Evolutionary conservation across 30 jellyfish, hydroid and myxozoan species (phyloP).

Genomic region (Turritopsis dohrnii): DNA sequence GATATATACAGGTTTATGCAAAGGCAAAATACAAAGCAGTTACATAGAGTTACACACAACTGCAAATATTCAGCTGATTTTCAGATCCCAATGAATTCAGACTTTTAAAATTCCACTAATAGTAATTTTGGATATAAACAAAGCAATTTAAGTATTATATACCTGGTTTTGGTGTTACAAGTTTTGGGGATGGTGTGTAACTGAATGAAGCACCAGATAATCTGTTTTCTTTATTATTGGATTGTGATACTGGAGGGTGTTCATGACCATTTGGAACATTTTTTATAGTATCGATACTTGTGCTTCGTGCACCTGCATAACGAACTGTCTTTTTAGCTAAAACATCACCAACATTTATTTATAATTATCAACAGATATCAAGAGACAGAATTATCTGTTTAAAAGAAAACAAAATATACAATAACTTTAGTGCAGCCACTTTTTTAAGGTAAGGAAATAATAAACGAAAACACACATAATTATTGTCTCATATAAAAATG

Average conservation of each 20-base stretch:
- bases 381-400: neutral
- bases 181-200: slow-evolving; percentile 24
- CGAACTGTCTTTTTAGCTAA: slow-evolving; percentile 24
- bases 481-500: no score
- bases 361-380: neutral
- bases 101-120: no score
- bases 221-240: neutral
- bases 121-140: no score
- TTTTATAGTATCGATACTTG: neutral
- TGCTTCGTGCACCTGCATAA: slow-evolving; percentile 8
- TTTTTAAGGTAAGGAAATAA: no score
- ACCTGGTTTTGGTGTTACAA: slow-evolving; percentile 18
- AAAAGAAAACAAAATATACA: no score
- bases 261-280: neutral
- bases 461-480: no score
- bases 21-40: no score
- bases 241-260: neutral
- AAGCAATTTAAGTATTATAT: neutral
- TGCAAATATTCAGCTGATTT: no score
- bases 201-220: slow-evolving; percentile 27
- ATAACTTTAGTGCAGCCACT: no score
- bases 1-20: no score
- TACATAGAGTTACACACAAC: no score
- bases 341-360: neutral
- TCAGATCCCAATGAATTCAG: no score